Evolutionary conservation across 2,888 invertebrate species (phyloP), one percentile per base, ranked within the genome.

Genomic region (Drosophila paracracens): DNA sequence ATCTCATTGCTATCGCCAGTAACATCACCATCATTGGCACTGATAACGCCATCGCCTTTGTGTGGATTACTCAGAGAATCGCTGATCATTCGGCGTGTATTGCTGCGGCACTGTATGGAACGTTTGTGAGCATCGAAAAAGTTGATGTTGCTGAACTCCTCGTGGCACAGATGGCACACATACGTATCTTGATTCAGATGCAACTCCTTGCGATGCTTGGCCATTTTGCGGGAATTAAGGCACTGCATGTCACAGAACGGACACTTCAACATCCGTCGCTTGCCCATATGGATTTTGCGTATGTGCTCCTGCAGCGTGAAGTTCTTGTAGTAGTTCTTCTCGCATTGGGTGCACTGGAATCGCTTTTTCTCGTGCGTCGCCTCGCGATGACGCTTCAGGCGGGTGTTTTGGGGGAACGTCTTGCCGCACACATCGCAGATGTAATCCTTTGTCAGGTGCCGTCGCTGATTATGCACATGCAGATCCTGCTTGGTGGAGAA

Each of bases 241-340:
- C 91, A 92, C 69, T 92, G 90, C 91, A 92, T 91, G 1, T 89
- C 92, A 50, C 92, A 92, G 61, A 92, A 92, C 0, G 91, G 92
- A 13, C 92, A 92, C 31, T 88, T 86, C 0, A 92, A 75, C 84
- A 92, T 92, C 1, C 92, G 83, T 1, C 92, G 76, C 60, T 91
- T 86, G 36, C 92, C 92, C 90, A 90, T 89, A 59, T 92, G 92
- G 1, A 92, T 92, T 16, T 88, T 91, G 5, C 92, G 88, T 21
- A 92, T 87, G 67, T 92, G 92, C 76, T 92, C 92, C 65, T 92
- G 89, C 31, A 92, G 76, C 10, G 92, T 90, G 48, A 91, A 92
- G 31, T 92, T 91, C 66, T 91, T 91, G 35, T 91, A 91, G 60
- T 92, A 92, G 1, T 91, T 90, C 67, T 92, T 92, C 53, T 91